A percentile compares a stretch with the other conserved stretches of the same genome.
Evolutionary conservation across 2,113 vertebrate species (phyloP).

Genomic region (Coptodon rendalli): DNA sequence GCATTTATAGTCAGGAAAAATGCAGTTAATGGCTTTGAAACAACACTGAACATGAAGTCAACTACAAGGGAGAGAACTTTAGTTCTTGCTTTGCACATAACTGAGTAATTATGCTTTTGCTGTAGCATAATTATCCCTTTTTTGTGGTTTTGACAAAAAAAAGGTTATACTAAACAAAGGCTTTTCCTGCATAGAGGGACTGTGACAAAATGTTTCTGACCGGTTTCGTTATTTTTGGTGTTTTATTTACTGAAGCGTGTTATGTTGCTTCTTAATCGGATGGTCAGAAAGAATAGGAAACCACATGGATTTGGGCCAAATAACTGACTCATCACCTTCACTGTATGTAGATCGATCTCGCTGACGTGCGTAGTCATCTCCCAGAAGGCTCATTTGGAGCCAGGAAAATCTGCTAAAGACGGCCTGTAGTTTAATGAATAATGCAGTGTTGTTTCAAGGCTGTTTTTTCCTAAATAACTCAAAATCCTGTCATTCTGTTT

Average conservation of each 20-base stretch:
- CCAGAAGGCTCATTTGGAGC: not conserved
- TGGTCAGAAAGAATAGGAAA: not conserved
- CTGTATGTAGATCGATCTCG: not conserved
- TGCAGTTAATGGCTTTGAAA: not conserved
- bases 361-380: not conserved
- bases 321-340: not conserved
- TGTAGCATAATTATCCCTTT: not conserved
- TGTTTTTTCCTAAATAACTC: not conserved
- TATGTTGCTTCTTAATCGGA: not conserved
- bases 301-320: not conserved
- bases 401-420: not conserved
- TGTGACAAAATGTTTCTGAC: not conserved
- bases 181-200: not conserved
- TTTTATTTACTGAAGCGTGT: not conserved
- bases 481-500: not conserved
- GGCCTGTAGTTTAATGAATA: not conserved
- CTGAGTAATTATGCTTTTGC: not conserved
- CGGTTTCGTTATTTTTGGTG: not conserved
- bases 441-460: not conserved
- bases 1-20: not conserved
- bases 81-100: not conserved
- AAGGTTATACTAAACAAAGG: not conserved
- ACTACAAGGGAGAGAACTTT: not conserved
- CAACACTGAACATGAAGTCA: not conserved
- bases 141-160: not conserved